Evolutionary conservation across 2,888 invertebrate species (phyloP).

Genomic region (Bhutanitis thaidina): DNA sequence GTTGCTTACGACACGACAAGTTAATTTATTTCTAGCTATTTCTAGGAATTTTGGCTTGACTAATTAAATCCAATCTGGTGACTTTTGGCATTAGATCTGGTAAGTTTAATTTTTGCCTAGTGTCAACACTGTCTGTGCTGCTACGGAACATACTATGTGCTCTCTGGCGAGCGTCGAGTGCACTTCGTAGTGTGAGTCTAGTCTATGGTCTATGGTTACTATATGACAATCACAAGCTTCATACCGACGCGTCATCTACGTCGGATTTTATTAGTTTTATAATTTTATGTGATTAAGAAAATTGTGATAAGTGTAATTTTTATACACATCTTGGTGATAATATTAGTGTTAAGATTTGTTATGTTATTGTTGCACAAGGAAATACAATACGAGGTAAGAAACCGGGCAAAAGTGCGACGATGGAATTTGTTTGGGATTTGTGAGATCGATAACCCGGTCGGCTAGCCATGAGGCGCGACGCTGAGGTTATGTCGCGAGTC

Average conservation of each 20-base stretch:
- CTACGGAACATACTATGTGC: too few relatives aligned
- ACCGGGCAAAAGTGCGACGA: slow-evolving; percentile 39
- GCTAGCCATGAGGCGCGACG: slow-evolving; percentile 76
- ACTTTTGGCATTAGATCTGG: too few relatives aligned
- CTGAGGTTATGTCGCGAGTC: slow-evolving; percentile 76
- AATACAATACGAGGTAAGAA: slow-evolving; percentile 72
- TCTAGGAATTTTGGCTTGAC: too few relatives aligned
- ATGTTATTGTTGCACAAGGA: slow-evolving; percentile 68
- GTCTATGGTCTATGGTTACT: too few relatives aligned
- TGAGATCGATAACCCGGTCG: slow-evolving; percentile 77
- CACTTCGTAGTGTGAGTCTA: too few relatives aligned
- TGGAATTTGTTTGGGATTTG: slow-evolving; percentile 72
- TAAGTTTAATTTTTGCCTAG: too few relatives aligned
- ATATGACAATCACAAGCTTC: slow-evolving; percentile 56
- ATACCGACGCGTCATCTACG: slow-evolving; percentile 71
- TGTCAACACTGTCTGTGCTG: too few relatives aligned
- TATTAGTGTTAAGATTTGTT: slow-evolving; percentile 76
- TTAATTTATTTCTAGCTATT: too few relatives aligned
- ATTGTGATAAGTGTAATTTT: slow-evolving; percentile 78
- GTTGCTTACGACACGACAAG: too few relatives aligned
- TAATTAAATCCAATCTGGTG: too few relatives aligned
- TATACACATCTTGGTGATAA: slow-evolving; percentile 76
- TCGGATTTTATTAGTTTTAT: slow-evolving; percentile 73
- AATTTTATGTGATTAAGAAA: slow-evolving; percentile 71
- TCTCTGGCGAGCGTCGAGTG: too few relatives aligned